Base-by-base conservation (phyloP, 37 sponge, comb jelly and placozoan genomes). In the Aplysina aerophoba region DNA sequence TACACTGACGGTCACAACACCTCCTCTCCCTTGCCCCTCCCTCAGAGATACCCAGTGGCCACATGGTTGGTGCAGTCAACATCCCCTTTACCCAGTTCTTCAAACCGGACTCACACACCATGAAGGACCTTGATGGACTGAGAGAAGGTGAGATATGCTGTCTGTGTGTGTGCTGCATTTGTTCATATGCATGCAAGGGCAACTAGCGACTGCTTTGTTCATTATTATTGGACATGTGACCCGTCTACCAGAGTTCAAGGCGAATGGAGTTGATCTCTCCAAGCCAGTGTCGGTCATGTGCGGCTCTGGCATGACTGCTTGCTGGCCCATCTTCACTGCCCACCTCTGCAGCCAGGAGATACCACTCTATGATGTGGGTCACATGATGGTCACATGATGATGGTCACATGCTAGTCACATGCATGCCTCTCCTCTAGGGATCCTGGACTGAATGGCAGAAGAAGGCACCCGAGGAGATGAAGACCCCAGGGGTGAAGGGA, bases 391-490 rank as follows among this genome's bases (percentile, higher is more conserved):
- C 50, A 44, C 50, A 44, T 44, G 50, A 44, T 44, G 50, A 44
- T 11, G 50, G 50, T 11, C 50, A 44, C 50, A 44, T 44, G 50
- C 6, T 8, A 44, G 8, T 44, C 50, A 11, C 50, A 44, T 44
- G 50, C 50, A 44, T 8, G 50, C 8, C 50, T 44, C 50, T 44
- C 50, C 3, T 11, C 50, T 61, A 90, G 94, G 94, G 94, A 0
- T 85, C 94, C 11, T 93, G 94, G 94, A 33, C 84, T 50, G 91
- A 93, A 15, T 93, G 94, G 94, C 73, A 82, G 12, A 57, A 84
- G 62, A 85, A 83, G 27, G 92, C 86, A 57, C 86, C 89, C 15
- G 86, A 88, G 25, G 87, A 83, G 17, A 81, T 83, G 4, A 92
- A 79, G 78, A 67, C 69, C 22, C 86, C 85, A 22, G 92, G 92